Evolutionary conservation across 2,888 invertebrate genomes (phyloP), one percentile per base, ranked within the genome.

Genomic region (Tinea pellionella): DNA sequence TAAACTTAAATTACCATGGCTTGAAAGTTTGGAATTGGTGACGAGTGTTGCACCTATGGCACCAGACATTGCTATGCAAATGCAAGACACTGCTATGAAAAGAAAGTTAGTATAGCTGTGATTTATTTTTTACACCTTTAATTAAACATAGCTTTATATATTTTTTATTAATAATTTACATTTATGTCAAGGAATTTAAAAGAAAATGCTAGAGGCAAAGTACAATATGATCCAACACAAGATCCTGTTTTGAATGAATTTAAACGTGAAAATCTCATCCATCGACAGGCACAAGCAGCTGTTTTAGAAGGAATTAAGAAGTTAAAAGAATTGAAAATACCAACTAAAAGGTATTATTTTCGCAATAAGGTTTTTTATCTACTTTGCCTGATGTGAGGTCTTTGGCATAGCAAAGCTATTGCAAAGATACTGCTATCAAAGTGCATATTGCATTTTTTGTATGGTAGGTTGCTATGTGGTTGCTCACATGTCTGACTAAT

Each of bases 221-320:
- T 89, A 11, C 88, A 89, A 60, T 89, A 90, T 66, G 82, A 89
- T 1, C 89, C 93, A 0, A 84, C 89, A 0, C 92, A 93, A 62
- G 95, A 96, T 77, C 94, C 94, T 0, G 90, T 95, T 0, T 76
- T 96, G 18, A 95, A 98, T 86, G 98, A 98, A 77, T 97, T 98
- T 70, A 94, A 94, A 73, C 87, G 97, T 37, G 98, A 98, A 84
- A 94, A 95, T 72, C 84, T 92, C 64, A 96, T 96, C 65, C 93
- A 96, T 69, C 88, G 96, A 18, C 96, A 96, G 77, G 96, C 95
- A 0, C 96, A 98, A 73, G 91, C 93, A 18, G 93, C 98, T 0
- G 96, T 96, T 0, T 67, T 96, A 24, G 92, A 94, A 64, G 95
- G 93, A 0, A 89, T 99, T 18, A 91, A 92, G 55, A 90, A 90